Percentiles rank a stretch among this genome's conserved stretches.
Conservation (phyloP, 2,797 vertebrate species). For the Danio jaintianensis region DNA sequence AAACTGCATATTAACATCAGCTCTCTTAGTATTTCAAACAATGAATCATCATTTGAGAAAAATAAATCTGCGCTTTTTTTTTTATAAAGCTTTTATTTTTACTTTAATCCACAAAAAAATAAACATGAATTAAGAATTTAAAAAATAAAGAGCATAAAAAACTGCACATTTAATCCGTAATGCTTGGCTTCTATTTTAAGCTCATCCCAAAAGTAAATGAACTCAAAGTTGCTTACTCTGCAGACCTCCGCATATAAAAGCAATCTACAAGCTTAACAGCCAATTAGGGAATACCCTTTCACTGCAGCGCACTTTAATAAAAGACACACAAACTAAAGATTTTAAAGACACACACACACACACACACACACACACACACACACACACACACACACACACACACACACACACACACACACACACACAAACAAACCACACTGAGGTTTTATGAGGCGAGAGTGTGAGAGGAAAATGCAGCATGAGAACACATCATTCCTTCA, state of each 20-base stretch:
- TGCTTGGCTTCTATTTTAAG: constrained; percentile 18
- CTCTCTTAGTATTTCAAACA: not conserved
- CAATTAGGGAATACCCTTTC: constrained; percentile 69
- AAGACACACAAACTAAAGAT: constrained; percentile 57
- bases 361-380: constrained; percentile 4
- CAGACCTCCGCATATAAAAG: constrained; percentile 55
- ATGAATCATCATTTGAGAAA: not conserved
- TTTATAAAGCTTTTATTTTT: no score
- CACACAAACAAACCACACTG: constrained; percentile 2
- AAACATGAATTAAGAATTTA: no score
- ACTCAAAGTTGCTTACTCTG: constrained; percentile 27
- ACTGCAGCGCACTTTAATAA: constrained; percentile 63
- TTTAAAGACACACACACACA: constrained; percentile 45
- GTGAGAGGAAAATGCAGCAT: constrained; percentile 26
- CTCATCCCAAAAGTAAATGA: not conserved
- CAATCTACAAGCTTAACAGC: constrained; percentile 68
- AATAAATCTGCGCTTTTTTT: no score
- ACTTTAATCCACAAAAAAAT: no score
- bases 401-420: not conserved
- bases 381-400: constrained; percentile 5
- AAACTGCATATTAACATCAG: not conserved
- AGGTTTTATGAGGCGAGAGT: constrained; percentile 19
- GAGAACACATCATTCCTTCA: constrained; percentile 20
- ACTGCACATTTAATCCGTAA: not conserved
- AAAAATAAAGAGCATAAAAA: not conserved